phyloP scores from a whole-genome alignment of 2,888 invertebrate genomes.

The Latheticus oryzae region DNA sequence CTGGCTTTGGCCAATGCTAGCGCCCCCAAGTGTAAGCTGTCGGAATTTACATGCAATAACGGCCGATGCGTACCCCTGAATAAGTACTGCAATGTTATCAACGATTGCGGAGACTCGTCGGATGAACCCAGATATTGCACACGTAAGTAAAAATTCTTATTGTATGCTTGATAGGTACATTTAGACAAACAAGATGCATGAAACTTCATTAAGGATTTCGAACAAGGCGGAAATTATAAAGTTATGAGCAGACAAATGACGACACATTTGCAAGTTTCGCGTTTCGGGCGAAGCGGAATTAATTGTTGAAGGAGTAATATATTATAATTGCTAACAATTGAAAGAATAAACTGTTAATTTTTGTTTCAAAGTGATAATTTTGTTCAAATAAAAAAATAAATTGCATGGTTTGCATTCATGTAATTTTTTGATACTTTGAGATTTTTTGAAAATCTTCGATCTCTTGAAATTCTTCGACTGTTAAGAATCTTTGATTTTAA shows the following conservation, averaged over 20 bases:
- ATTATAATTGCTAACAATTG: too few species aligned
- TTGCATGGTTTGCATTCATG: too few species aligned
- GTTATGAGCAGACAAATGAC: not conserved
- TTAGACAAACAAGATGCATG: not conserved
- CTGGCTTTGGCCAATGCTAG: constrained; percentile 57
- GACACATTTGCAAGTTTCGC: constrained; percentile 4
- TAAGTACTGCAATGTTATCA: constrained; percentile 81
- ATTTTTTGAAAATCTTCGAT: too few species aligned
- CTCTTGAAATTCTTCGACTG: too few species aligned
- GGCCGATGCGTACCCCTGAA: constrained; percentile 77
- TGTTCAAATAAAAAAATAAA: too few species aligned
- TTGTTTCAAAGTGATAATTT: too few species aligned
- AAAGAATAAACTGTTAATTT: too few species aligned
- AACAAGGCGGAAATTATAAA: constrained; percentile 5
- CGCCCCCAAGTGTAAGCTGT: constrained; percentile 71
- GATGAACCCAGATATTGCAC: constrained; percentile 86
- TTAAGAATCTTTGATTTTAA: too few species aligned
- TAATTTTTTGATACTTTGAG: too few species aligned
- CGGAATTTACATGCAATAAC: constrained; percentile 76
- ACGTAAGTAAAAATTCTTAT: too few species aligned
- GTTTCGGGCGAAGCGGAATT: not conserved
- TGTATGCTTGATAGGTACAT: not conserved
- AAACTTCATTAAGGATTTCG: not conserved
- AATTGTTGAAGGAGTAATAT: too few species aligned
- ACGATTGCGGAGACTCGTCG: constrained; percentile 84